phyloP scores from a whole-genome alignment of 2,113 vertebrate species.

The Ailurus styani region DNA sequence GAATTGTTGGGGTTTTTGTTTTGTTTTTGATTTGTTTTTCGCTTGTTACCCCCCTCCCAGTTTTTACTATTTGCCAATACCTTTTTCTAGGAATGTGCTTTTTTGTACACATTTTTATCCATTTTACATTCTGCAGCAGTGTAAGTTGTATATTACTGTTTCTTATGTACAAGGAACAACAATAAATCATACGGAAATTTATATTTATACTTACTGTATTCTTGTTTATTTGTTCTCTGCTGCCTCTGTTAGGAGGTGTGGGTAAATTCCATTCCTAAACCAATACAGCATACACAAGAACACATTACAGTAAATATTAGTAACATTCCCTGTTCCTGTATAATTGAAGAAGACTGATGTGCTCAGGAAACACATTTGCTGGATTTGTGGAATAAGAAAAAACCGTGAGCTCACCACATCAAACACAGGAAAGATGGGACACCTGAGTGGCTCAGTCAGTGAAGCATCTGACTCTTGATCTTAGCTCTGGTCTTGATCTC shows the following conservation, averaged over 20 bases:
- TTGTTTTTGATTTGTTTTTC: slow-evolving; percentile 84
- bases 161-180: slow-evolving; percentile 81
- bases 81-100: slow-evolving; percentile 84
- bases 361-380: not conserved
- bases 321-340: not conserved
- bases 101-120: slow-evolving; percentile 94
- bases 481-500: not conserved
- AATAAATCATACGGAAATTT: slow-evolving; percentile 84
- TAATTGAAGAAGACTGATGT: not conserved
- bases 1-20: slow-evolving; percentile 84
- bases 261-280: not conserved
- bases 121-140: slow-evolving; percentile 86
- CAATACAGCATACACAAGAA: not conserved
- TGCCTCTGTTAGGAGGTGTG: not conserved
- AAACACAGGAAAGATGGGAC: not conserved
- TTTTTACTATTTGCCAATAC: slow-evolving; percentile 86
- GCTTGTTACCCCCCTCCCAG: slow-evolving; percentile 72
- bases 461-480: not conserved
- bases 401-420: not conserved
- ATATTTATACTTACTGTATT: slow-evolving; percentile 75
- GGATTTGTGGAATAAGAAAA: not conserved
- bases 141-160: slow-evolving; percentile 83
- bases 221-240: slow-evolving; percentile 41
- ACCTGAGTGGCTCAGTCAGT: not conserved
- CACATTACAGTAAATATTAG: not conserved